Conservation (phyloP, 2,888 invertebrate genomes). For the Coelopa pilipes region DNA sequence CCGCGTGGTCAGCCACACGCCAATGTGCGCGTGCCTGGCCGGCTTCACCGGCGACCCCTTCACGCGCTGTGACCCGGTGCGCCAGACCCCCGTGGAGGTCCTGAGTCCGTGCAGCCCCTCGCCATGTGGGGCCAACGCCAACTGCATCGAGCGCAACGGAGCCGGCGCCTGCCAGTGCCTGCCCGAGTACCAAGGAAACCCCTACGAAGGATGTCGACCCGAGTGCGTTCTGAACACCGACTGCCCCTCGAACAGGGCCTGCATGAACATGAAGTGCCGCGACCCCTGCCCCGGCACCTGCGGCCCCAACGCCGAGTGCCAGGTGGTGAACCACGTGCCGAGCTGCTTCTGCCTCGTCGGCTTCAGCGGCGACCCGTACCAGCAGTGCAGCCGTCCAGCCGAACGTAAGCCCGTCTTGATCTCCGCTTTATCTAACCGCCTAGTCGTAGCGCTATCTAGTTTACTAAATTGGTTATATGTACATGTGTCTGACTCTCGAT, state of each 20-base stretch:
- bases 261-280: slow-evolving; percentile 78
- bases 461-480: slow-evolving; percentile 49
- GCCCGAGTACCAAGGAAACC: slow-evolving; percentile 79
- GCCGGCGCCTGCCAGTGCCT: slow-evolving; percentile 78
- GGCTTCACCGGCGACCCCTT: slow-evolving; percentile 80
- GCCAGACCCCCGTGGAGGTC: slow-evolving; percentile 66
- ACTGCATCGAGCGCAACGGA: slow-evolving; percentile 75
- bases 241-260: slow-evolving; percentile 78
- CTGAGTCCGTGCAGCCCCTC: slow-evolving; percentile 75
- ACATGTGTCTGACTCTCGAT: slow-evolving; percentile 50
- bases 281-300: slow-evolving; percentile 83
- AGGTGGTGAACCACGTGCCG: slow-evolving; percentile 77
- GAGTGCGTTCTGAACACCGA: slow-evolving; percentile 80
- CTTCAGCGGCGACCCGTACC: slow-evolving; percentile 73
- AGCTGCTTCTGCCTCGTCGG: slow-evolving; percentile 75
- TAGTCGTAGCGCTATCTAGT: slow-evolving; percentile 40
- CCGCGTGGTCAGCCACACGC: slow-evolving; percentile 77
- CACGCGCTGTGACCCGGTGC: slow-evolving; percentile 70
- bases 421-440: too few relatives aligned
- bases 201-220: slow-evolving; percentile 81
- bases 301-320: slow-evolving; percentile 78
- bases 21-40: slow-evolving; percentile 75
- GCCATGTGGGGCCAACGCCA: slow-evolving; percentile 78
- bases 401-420: slow-evolving; percentile 60
- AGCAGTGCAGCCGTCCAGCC: slow-evolving; percentile 68